phyloP scores from a whole-genome alignment of 2,113 vertebrate species.

The Seriola quinqueradiata region DNA sequence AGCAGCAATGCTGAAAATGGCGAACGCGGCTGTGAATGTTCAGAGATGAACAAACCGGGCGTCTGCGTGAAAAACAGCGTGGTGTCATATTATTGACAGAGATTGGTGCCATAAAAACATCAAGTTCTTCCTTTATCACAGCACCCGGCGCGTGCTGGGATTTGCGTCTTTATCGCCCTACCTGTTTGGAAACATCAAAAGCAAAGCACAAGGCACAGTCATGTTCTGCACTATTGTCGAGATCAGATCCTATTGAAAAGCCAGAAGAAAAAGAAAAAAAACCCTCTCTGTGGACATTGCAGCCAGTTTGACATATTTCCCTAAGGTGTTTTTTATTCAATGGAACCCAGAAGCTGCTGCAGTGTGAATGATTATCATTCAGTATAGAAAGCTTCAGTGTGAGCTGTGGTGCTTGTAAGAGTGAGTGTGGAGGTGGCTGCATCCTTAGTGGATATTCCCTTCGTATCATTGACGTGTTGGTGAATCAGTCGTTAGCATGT shows the following conservation, averaged over 20 bases:
- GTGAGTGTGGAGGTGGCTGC: not conserved
- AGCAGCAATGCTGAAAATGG: not conserved
- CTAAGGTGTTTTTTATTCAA: not conserved
- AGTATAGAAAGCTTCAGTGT: not conserved
- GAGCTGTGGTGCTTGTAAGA: not conserved
- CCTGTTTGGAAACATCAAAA: slow-evolving; percentile 12
- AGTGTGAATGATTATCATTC: slow-evolving; percentile 4
- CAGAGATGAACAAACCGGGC: slow-evolving; percentile 12
- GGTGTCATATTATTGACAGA: not conserved
- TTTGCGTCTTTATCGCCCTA: not conserved
- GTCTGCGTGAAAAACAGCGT: not conserved
- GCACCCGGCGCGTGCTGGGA: not conserved
- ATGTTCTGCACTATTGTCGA: not conserved
- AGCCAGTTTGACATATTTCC: slow-evolving; percentile 24
- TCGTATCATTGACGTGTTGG: not conserved
- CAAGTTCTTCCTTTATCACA: not conserved
- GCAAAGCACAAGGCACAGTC: not conserved
- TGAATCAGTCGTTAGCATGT: not conserved
- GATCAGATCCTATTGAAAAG: not conserved
- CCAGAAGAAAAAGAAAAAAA: not conserved
- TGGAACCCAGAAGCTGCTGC: not conserved
- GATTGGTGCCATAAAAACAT: not conserved
- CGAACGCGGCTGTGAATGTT: not conserved
- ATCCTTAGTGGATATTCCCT: not conserved
- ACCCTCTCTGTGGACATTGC: not conserved